Evolutionary conservation across 2,113 vertebrate genomes (phyloP).

Genomic region (Xenopus laevis): DNA sequence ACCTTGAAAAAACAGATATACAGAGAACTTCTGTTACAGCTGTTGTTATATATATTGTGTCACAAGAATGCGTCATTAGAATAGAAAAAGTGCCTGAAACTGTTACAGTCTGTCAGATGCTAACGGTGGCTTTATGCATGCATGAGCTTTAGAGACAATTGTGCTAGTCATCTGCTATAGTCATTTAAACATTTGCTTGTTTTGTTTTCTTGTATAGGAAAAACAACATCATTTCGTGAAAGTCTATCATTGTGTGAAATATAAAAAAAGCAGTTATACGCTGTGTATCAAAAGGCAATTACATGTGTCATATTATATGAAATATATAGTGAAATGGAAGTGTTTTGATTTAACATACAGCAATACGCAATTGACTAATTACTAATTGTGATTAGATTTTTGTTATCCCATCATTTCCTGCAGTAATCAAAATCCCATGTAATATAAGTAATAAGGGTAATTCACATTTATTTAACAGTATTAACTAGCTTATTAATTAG

Average conservation of each 20-base stretch:
- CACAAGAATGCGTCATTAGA: conserved; percentile 33
- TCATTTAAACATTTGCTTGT: conserved; percentile 42
- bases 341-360: too few species aligned
- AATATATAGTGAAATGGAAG: too few species aligned
- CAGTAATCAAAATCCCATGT: too few species aligned
- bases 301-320: too few species aligned
- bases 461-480: too few species aligned
- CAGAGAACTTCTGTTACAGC: conserved; percentile 33
- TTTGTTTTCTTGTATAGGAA: conserved; percentile 27
- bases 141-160: conserved; percentile 41
- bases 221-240: conserved; percentile 7
- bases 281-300: too few species aligned
- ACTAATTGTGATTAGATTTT: too few species aligned
- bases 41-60: conserved; percentile 42
- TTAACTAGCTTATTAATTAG: too few species aligned
- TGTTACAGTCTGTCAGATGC: conserved; percentile 37
- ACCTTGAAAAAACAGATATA: conserved; percentile 41
- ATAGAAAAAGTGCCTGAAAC: conserved; percentile 34
- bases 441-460: too few species aligned
- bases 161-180: conserved; percentile 29
- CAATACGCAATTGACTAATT: too few species aligned
- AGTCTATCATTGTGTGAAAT: background rate
- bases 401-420: too few species aligned
- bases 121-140: conserved; percentile 41
- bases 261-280: too few species aligned